Conservation (phyloP, 2,888 invertebrate genomes). For the Hofmannophila pseudospretella region DNA sequence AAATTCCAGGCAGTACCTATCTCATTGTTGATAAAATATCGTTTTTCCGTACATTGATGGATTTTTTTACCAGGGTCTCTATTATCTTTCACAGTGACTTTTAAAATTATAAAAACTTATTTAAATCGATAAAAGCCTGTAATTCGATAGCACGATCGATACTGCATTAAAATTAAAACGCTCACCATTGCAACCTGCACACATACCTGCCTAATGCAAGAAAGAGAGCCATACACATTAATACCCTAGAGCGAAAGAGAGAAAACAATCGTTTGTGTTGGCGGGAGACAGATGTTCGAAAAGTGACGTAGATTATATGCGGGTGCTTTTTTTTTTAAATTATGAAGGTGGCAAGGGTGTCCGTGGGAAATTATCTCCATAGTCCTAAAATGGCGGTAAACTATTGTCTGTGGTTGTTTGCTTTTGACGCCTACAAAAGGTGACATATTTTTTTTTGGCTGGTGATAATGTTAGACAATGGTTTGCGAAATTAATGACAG, state of each 20-base stretch:
- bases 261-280: constrained; percentile 16
- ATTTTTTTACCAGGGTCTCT: too few relatives aligned
- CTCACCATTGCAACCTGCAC: constrained; percentile 2
- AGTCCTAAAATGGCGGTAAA: constrained; percentile 1
- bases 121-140: background rate
- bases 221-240: constrained; percentile 19
- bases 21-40: too few relatives aligned
- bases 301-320: constrained; percentile 49
- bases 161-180: background rate
- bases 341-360: constrained; percentile 22
- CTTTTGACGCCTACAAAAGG: constrained; percentile 2
- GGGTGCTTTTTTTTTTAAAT: constrained; percentile 45
- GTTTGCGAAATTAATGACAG: too few relatives aligned
- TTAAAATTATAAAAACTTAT: too few relatives aligned
- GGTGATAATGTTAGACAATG: too few relatives aligned
- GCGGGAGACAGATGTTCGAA: constrained; percentile 63
- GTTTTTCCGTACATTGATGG: too few relatives aligned
- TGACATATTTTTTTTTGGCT: too few relatives aligned
- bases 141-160: background rate
- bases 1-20: too few relatives aligned
- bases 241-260: constrained; percentile 20
- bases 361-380: constrained; percentile 37
- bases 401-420: constrained; percentile 2
- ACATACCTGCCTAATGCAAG: background rate
- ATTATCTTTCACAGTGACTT: too few relatives aligned